These are phyloP conservation scores for Gobio gobio DNA, from an alignment of 2,113 vertebrate genomes.

Conservation along the genomic window DNA sequence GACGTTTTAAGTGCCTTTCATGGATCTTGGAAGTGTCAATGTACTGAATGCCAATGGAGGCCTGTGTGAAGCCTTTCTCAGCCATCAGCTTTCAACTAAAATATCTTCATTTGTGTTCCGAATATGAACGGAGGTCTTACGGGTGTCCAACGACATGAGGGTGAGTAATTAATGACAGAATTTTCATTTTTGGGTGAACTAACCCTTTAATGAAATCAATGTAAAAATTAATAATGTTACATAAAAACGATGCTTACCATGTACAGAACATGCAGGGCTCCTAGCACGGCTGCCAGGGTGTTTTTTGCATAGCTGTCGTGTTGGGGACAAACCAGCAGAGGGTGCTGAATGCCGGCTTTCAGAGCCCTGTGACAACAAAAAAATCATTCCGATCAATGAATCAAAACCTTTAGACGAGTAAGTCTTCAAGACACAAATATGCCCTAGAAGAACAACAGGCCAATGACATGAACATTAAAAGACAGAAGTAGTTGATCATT, in stretches of 20 bases:
- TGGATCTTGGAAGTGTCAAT: too few species aligned
- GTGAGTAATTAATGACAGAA: too few species aligned
- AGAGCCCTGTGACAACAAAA: conserved; percentile 69
- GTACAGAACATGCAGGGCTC: conserved; percentile 80
- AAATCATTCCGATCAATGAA: neutral
- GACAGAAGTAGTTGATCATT: neutral
- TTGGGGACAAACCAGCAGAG: conserved; percentile 77
- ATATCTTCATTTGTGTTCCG: too few species aligned
- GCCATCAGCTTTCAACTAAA: too few species aligned
- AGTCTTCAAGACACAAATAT: neutral
- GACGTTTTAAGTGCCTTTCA: too few species aligned
- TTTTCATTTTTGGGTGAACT: too few species aligned
- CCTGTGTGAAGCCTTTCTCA: too few species aligned
- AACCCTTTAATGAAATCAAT: neutral
- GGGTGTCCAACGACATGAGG: too few species aligned
- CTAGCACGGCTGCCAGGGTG: conserved; percentile 73
- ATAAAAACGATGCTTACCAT: conserved; percentile 63
- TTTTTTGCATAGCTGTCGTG: conserved; percentile 71
- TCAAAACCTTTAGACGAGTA: neutral
- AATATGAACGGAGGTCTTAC: too few species aligned
- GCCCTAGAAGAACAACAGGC: neutral
- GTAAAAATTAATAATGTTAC: neutral
- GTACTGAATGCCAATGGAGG: too few species aligned
- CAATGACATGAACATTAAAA: neutral
- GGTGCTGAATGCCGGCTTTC: conserved; percentile 79